Evolutionary conservation across 2,888 invertebrate genomes (phyloP).

Genomic region (Cerastoderma edule): DNA sequence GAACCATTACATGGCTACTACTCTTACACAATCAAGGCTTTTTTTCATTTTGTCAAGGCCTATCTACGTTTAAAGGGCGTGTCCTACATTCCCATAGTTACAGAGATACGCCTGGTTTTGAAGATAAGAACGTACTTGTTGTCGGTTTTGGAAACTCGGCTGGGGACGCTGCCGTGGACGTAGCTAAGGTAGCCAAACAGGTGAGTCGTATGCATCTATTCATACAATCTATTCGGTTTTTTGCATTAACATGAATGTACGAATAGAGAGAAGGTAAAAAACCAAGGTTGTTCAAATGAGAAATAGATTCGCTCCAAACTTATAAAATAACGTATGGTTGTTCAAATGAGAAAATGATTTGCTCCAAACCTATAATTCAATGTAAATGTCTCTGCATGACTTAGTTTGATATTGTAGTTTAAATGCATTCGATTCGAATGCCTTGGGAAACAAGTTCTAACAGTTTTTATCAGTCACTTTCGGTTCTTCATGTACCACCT

Average conservation of each 20-base stretch:
- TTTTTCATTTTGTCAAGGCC: slow-evolving; percentile 21
- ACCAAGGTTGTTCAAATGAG: background rate
- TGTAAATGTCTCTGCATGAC: too few relatives aligned
- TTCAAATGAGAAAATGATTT: too few relatives aligned
- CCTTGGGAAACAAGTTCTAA: too few relatives aligned
- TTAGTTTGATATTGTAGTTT: too few relatives aligned
- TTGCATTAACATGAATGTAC: background rate
- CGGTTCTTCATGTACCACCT: too few relatives aligned
- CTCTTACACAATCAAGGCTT: too few relatives aligned
- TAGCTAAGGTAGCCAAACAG: slow-evolving; percentile 76
- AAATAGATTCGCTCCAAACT: background rate
- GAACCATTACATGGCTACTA: too few relatives aligned
- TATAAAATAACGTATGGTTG: too few relatives aligned
- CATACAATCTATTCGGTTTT: background rate
- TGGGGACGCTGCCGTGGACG: slow-evolving; percentile 83
- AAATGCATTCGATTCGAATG: too few relatives aligned
- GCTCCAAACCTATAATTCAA: too few relatives aligned
- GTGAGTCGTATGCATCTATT: slow-evolving; percentile 64
- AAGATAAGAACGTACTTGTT: slow-evolving; percentile 81
- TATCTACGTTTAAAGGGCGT: slow-evolving; percentile 42
- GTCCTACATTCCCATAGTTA: slow-evolving; percentile 67
- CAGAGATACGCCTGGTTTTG: slow-evolving; percentile 61
- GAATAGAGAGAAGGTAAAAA: too few relatives aligned
- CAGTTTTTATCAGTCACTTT: too few relatives aligned
- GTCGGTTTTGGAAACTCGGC: slow-evolving; percentile 85